Percentiles rank a stretch among this genome's conserved stretches.
These are phyloP conservation scores for Stenotaenia linearis DNA, from an alignment of 2,888 invertebrate genomes.

Conservation along the genomic window DNA sequence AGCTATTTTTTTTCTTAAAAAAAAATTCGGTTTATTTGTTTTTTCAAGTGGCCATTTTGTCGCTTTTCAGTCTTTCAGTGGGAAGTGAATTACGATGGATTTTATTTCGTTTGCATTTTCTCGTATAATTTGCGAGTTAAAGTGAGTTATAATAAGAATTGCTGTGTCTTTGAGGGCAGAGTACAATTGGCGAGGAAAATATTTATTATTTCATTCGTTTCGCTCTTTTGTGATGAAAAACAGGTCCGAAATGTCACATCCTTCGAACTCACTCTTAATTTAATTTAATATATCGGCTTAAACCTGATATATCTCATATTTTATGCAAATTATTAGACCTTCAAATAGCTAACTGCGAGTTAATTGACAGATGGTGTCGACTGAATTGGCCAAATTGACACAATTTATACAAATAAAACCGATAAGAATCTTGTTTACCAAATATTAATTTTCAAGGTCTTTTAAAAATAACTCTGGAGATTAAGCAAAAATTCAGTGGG, in stretches of 20 bases:
- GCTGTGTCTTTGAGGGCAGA: background rate
- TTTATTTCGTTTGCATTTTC: background rate
- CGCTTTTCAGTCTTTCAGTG: background rate
- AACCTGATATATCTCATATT: too few relatives aligned
- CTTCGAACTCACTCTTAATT: background rate
- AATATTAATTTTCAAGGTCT: background rate
- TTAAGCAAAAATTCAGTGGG: background rate
- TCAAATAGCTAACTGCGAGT: background rate
- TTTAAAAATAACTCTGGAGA: background rate
- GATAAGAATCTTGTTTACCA: background rate
- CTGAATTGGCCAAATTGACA: background rate
- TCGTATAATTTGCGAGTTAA: background rate
- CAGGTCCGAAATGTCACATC: background rate
- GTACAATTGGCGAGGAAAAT: background rate
- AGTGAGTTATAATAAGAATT: background rate
- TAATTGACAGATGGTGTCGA: background rate
- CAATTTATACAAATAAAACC: background rate
- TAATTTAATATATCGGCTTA: background rate
- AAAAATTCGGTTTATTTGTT: background rate
- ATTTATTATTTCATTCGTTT: background rate
- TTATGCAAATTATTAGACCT: too few relatives aligned
- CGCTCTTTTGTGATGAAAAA: constrained; percentile 2
- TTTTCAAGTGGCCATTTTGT: background rate
- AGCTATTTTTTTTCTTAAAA: background rate
- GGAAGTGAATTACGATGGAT: background rate